phyloP scores from a whole-genome alignment of 2,797 vertebrate genomes.

The Crocidura indochinensis region DNA sequence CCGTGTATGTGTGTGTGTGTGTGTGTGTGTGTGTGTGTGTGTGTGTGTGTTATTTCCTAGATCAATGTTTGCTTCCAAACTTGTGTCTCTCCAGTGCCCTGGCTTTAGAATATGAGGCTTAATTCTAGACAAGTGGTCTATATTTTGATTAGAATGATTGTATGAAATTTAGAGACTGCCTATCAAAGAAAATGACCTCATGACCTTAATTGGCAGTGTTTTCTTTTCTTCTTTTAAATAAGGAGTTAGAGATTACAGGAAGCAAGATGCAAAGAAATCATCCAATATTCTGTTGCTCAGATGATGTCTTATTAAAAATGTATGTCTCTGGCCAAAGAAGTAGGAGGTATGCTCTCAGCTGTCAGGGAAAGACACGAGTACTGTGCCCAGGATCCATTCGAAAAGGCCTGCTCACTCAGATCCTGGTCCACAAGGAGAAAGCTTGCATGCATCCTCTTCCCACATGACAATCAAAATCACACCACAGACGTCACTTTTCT shows the following conservation, averaged over 20 bases:
- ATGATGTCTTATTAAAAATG: slow-evolving; percentile 83
- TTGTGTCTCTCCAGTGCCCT: no score
- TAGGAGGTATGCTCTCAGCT: slow-evolving; percentile 79
- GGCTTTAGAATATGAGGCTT: no score
- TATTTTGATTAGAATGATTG: background rate
- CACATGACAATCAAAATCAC: slow-evolving; percentile 86
- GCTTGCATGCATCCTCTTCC: slow-evolving; percentile 74
- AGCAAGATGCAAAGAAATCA: slow-evolving; percentile 71
- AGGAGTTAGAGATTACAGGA: slow-evolving; percentile 52
- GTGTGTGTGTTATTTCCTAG: no score
- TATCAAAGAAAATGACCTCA: background rate
- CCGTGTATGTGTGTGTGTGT: no score
- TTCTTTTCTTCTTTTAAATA: slow-evolving; percentile 49
- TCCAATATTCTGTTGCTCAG: slow-evolving; percentile 71
- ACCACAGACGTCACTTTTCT: slow-evolving; percentile 85
- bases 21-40: no score
- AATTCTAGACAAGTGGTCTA: background rate
- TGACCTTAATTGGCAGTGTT: slow-evolving; percentile 12
- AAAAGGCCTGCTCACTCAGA: slow-evolving; percentile 72
- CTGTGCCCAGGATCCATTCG: slow-evolving; percentile 75
- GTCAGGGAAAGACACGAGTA: slow-evolving; percentile 76
- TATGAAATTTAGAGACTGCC: background rate
- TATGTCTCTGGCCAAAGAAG: slow-evolving; percentile 78
- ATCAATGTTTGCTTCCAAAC: no score
- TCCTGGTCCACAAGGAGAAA: slow-evolving; percentile 51